Conservation (phyloP, 2,113 vertebrate species). For the Megaleporinus macrocephalus region DNA sequence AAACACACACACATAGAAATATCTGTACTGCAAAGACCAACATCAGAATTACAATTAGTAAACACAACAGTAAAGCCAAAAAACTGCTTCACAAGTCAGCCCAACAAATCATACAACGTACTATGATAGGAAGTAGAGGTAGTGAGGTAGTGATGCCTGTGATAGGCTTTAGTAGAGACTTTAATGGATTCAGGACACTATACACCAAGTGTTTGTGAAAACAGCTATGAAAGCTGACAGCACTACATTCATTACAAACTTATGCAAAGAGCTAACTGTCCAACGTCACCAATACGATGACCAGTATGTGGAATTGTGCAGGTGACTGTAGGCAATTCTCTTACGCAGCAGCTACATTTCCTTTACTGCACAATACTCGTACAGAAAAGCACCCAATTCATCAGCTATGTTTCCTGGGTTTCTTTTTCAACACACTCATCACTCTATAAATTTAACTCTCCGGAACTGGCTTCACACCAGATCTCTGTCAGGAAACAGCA, state of each 20-base stretch:
- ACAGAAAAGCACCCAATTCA: conserved; percentile 1
- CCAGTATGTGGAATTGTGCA: too few relatives aligned
- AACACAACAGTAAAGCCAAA: too few relatives aligned
- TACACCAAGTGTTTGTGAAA: too few relatives aligned
- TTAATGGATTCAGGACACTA: neutral
- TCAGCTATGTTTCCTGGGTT: conserved; percentile 18
- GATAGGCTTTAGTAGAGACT: neutral
- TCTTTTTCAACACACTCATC: conserved; percentile 55
- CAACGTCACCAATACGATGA: neutral
- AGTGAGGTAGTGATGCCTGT: too few relatives aligned
- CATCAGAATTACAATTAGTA: too few relatives aligned
- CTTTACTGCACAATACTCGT: neutral
- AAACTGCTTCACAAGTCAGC: too few relatives aligned
- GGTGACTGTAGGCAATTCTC: too few relatives aligned
- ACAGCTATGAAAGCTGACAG: neutral
- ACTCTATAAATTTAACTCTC: conserved; percentile 61
- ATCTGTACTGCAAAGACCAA: too few relatives aligned
- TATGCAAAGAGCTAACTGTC: neutral
- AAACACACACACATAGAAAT: too few relatives aligned
- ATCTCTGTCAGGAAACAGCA: conserved; percentile 67
- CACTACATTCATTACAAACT: neutral
- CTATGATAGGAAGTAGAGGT: too few relatives aligned
- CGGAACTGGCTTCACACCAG: conserved; percentile 62
- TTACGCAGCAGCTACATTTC: too few relatives aligned
- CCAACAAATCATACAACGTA: too few relatives aligned